A percentile compares a stretch with the other conserved stretches of the same genome.
phyloP scores from a whole-genome alignment of 2,797 vertebrate species.

The Parambassis ranga region DNA sequence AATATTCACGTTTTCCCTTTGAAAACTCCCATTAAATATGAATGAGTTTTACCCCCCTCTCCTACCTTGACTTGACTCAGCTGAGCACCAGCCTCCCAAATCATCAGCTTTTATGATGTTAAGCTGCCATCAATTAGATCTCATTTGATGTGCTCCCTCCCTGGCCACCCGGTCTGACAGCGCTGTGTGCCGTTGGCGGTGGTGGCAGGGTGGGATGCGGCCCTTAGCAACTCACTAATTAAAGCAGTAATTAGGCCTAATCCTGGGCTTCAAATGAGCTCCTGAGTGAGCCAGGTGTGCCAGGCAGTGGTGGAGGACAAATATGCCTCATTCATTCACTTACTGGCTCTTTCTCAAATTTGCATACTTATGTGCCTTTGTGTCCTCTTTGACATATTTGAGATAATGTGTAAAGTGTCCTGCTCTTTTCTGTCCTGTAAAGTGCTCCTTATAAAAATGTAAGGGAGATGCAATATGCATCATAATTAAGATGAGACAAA shows the following conservation, averaged over 20 bases:
- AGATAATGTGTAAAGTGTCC: constrained; percentile 6
- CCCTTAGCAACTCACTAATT: constrained; percentile 71
- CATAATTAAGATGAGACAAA: neutral
- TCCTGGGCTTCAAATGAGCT: constrained; percentile 72
- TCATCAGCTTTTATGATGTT: constrained; percentile 71
- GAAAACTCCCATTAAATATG: constrained; percentile 46
- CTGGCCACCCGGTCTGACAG: constrained; percentile 58
- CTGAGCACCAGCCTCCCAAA: constrained; percentile 51
- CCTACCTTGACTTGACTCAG: constrained; percentile 49
- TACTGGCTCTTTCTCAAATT: neutral
- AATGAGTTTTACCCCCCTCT: neutral
- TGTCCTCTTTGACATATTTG: constrained; percentile 1
- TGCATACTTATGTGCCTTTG: constrained; percentile 7
- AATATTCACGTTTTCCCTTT: constrained; percentile 38
- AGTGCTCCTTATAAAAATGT: neutral
- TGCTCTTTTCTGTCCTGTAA: too few relatives aligned
- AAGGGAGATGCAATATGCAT: neutral
- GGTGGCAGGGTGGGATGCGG: constrained; percentile 61
- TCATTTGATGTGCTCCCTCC: constrained; percentile 70
- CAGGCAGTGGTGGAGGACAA: constrained; percentile 38
- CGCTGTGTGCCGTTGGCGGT: constrained; percentile 42
- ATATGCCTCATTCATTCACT: constrained; percentile 23
- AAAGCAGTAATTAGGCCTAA: constrained; percentile 77
- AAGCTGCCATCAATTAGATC: constrained; percentile 77
- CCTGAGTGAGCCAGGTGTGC: constrained; percentile 71